phyloP scores from a whole-genome alignment of 2,797 vertebrate genomes.

The Salmo trutta region DNA sequence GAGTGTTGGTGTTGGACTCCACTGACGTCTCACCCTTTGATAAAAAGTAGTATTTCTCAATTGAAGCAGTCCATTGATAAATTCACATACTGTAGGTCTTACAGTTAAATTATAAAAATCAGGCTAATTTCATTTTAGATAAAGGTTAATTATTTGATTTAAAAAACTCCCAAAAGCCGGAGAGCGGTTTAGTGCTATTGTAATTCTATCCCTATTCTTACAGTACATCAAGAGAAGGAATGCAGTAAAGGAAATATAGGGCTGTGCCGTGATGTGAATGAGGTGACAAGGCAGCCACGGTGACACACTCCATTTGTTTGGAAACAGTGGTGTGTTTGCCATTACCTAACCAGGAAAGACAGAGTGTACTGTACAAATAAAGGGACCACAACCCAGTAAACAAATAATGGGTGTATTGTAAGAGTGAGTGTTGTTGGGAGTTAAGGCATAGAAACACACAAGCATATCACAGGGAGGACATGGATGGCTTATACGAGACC shows the following conservation, averaged over 20 bases:
- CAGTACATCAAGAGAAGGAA: background rate
- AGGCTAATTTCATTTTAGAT: background rate
- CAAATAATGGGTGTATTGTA: constrained; percentile 43
- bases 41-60: background rate
- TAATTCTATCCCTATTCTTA: background rate
- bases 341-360: constrained; percentile 28
- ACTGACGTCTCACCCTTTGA: constrained; percentile 88
- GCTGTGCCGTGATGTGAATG: constrained; percentile 2
- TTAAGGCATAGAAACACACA: background rate
- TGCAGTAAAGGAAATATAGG: background rate
- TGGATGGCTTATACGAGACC: too few species aligned
- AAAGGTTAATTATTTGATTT: background rate
- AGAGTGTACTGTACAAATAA: constrained; percentile 38
- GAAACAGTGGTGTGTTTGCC: constrained; percentile 28
- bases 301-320: constrained; percentile 19
- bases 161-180: background rate
- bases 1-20: constrained; percentile 73
- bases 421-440: background rate
- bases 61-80: background rate
- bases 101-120: background rate
- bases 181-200: background rate
- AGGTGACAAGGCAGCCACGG: background rate
- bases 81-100: background rate
- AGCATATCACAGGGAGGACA: too few species aligned
- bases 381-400: constrained; percentile 50